Base-by-base conservation (phyloP, 2,888 invertebrate genomes). In the Oegoconia quadripuncta region DNA sequence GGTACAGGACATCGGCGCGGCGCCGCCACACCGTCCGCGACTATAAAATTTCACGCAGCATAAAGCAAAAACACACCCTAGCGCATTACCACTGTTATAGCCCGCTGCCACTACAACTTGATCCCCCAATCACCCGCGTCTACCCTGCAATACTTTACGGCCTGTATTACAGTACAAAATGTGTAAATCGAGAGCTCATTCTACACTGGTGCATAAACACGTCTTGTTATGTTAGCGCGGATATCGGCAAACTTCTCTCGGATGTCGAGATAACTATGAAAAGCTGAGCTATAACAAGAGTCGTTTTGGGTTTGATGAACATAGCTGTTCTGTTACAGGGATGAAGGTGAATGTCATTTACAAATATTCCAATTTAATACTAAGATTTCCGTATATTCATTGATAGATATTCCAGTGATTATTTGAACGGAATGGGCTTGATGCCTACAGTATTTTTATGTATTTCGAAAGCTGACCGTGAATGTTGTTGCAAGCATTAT, bases 51-150 rank as follows among this genome's bases (percentile, higher is more conserved):
- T 82, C 82, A 88, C 86, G 84, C 75, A 61, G 74, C 84, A 87
- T 87, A 87, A 87, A 88, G 75, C 82, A 87, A 88, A 87, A 88
- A 87, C 84, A 87, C 82, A 79, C 82, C 80, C 82, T 68, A 67
- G 71, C 70, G 75, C 74, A 77, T 76, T 74, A 76, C 81, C 74
- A 67, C 74, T 70, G 69, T 64, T 70, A 71, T 63, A 64, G 59
- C 67, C 57, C 63, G 60, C 61, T 46, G 58, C 82, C 79, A 81
- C 42, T 44, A 28, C 61, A 64, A 42, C 49, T 48, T 53, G 81
- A 74, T 42, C 78, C 52, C 29, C 41, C 8, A 52, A 44, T 44
- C 25, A 41, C 54, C 42, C 44, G 51, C 44, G 50, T 43, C 26
- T 44, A 39, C 41, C 39, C 39, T 31, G 23, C 27, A 29, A 39